Evolutionary conservation across 2,888 invertebrate genomes (phyloP), one percentile per base, ranked within the genome.

Genomic region (Leucophenga maculata): DNA sequence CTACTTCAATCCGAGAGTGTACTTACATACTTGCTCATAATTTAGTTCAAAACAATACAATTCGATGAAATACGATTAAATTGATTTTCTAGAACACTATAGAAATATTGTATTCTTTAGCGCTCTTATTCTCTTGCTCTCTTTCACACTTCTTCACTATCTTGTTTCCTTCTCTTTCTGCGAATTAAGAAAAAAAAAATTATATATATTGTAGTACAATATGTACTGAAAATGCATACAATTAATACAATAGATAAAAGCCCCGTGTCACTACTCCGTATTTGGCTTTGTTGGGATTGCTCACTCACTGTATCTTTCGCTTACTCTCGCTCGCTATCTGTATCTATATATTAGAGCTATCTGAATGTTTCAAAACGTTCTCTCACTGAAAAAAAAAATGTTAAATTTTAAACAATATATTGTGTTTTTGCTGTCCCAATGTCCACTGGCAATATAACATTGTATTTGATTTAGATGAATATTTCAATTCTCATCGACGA

Each of bases 51-150:
- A 16, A 50, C 1, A 8, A 4, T 14, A 50, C 14, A 8, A 1
- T 8, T 3, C 50, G 8, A 50, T 50, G 1, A 32, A 32, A 32
- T 32, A 6, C 32, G 32, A 32, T 32, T 32, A 32, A 6, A 32
- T 32, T 32, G 32, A 32, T n/a, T 32, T 32, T 32, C 32, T 32
- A 32, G 32, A 32, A 32, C 32, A 32, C 32, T 6, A 32, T 32
- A 32, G 32, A 32, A 32, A 3, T 32, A 32, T 32, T 6, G 8
- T 32, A 32, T 32, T 6, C 26, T 55, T 22, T 22, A 44, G 54
- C 46, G 50, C 62, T 65, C 59, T 68, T 50, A 31, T 3, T 60
- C 48, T 59, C 52, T 67, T 20, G 16, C 9, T 46, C 50, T 59
- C 44, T 54, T 20, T 54, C 26, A 48, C 16, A 3, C 46, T 68